These are phyloP conservation scores for Hirtodrosophila confusa DNA, from an alignment of 2,888 invertebrate species.

Conservation along the genomic window DNA sequence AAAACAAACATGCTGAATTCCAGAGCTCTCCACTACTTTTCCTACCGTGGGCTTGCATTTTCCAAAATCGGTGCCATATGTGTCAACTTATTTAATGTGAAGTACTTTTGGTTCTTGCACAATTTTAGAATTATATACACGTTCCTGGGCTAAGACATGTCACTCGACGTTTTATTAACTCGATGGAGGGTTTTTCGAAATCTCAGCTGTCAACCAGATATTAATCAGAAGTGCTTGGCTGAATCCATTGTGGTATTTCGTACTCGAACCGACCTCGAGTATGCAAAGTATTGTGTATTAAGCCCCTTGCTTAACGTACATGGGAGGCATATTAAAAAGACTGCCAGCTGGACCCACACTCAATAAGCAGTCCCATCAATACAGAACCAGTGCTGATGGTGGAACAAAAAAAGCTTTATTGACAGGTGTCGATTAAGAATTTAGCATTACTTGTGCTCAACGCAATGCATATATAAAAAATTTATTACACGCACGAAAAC, in stretches of 20 bases:
- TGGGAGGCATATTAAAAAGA: constrained; percentile 72
- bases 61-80: too few species aligned
- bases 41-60: too few species aligned
- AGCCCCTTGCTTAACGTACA: constrained; percentile 49
- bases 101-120: constrained; percentile 39
- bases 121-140: constrained; percentile 60
- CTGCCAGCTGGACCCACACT: constrained; percentile 21
- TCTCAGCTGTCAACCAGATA: constrained; percentile 76
- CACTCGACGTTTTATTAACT: constrained; percentile 75
- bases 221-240: constrained; percentile 65
- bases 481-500: constrained; percentile 79
- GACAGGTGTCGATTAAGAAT: constrained; percentile 80
- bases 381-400: constrained; percentile 3
- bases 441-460: constrained; percentile 71
- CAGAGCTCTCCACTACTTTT: too few species aligned
- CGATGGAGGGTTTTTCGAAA: constrained; percentile 46
- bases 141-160: constrained; percentile 69
- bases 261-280: constrained; percentile 14
- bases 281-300: constrained; percentile 64
- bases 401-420: constrained; percentile 53
- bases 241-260: constrained; percentile 49
- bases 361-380: constrained; percentile 29
- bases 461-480: constrained; percentile 71
- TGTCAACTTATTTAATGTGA: too few species aligned
- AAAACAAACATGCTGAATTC: too few species aligned